phyloP scores from a whole-genome alignment of 2,113 vertebrate species.

The Burhinus oedicnemus region DNA sequence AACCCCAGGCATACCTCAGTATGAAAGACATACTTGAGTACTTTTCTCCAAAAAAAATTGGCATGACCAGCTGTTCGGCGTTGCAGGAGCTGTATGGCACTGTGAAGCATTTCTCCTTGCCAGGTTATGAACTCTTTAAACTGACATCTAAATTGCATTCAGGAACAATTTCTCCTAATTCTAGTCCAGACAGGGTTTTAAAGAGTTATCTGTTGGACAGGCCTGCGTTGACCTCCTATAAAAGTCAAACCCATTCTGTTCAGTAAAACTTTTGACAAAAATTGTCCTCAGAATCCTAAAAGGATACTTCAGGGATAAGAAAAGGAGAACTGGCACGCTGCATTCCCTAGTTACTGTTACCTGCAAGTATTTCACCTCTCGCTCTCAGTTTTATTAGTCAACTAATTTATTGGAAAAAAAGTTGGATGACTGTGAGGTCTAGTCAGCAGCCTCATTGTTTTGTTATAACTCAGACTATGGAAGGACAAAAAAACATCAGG shows the following conservation, averaged over 20 bases:
- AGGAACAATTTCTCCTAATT: background rate
- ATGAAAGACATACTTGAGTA: background rate
- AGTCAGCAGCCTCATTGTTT: background rate
- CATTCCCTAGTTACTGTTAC: background rate
- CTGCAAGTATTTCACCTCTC: background rate
- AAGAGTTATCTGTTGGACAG: background rate
- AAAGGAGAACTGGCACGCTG: background rate
- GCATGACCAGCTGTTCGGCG: background rate
- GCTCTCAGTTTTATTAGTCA: background rate
- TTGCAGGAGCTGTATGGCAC: background rate
- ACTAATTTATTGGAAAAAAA: background rate
- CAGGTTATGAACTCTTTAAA: background rate
- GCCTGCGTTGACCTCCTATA: background rate
- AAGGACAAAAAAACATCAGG: background rate
- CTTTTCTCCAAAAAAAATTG: background rate
- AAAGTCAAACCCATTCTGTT: background rate
- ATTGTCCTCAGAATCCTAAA: background rate
- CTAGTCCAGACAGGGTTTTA: background rate
- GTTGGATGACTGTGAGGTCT: background rate
- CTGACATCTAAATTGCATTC: background rate
- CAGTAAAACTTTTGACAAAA: background rate
- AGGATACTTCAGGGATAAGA: background rate
- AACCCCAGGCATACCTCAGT: background rate
- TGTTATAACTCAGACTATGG: background rate
- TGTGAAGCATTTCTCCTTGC: background rate